Base-by-base conservation (phyloP, 2,888 invertebrate genomes). In the Drosophila ochracea region DNA sequence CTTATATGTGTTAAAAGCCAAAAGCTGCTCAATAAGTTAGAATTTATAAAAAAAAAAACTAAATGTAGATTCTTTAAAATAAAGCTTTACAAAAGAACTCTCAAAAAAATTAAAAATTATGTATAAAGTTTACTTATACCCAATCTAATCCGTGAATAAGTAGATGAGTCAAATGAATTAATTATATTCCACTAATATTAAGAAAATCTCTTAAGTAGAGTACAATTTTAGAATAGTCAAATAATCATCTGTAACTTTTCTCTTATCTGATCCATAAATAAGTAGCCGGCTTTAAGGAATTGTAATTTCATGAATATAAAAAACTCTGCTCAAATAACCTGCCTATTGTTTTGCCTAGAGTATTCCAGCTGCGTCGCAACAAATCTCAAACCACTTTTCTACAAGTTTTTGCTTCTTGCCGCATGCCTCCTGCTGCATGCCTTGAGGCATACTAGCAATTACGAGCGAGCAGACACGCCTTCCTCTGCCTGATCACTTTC, bases 381-480 rank as follows among this genome's bases (percentile, higher is more conserved):
- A 1, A 59, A 39, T 19, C 19, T 11, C 4, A n/a, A 11, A 1
- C 30, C n/a, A 4, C 19, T 49, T 39, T 75, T 68, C 57, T 47
- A 47, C 47, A 30, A n/a, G 33, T 73, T 78, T 16, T 25, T 47
- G 47, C 47, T 25, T 25, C 37, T 16, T 39, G 54, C 58, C 50
- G 31, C 31, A 57, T 65, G 62, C 66, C 70, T 62, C 41, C 21
- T 39, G 54, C 58, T 57, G 33, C 30, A 57, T 65, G 64, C 66
- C 71, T 59, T 53, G 53, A 41, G 70, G 83, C 75, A 67, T 68
- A 68, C 55, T 71, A 67, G 83, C 74, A 80, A 84, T 89, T 89
- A 62, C 95, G 73, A 52, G 58, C 50, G 39, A 57, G 47, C 71
- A 55, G 84, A 68, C 84, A 87, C 83, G 73, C 84, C 89, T 66